These are phyloP conservation scores for Panzeria rudis DNA, from an alignment of 2,888 invertebrate species.

Conservation along the genomic window DNA sequence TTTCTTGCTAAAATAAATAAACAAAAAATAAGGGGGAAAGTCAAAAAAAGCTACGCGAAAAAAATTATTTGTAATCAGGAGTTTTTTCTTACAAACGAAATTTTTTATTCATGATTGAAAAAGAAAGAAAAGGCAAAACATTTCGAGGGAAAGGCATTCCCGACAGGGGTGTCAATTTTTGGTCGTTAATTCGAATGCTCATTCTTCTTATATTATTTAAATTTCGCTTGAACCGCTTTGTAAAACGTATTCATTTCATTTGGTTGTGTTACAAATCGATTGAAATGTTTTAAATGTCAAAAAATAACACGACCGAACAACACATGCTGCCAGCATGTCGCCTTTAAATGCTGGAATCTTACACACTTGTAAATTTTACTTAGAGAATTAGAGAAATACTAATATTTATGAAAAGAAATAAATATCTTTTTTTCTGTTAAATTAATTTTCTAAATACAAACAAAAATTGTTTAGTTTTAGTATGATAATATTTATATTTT, in stretches of 20 bases:
- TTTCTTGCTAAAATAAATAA: too few species aligned
- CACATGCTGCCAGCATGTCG: conserved; percentile 9
- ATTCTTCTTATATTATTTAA: neutral
- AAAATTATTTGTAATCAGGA: too few species aligned
- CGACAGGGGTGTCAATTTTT: too few species aligned
- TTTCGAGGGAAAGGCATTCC: too few species aligned
- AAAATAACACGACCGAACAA: neutral
- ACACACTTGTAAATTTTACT: conserved; percentile 18
- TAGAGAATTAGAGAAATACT: too few species aligned
- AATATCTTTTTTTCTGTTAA: conserved; percentile 30
- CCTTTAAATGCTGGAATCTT: conserved; percentile 4
- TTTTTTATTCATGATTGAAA: too few species aligned
- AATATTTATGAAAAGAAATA: too few species aligned
- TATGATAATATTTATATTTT: conserved; percentile 21
- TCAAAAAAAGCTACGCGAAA: too few species aligned
- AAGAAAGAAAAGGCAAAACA: too few species aligned
- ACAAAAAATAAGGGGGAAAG: too few species aligned
- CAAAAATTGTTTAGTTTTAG: conserved; percentile 49
- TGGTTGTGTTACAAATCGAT: conserved; percentile 30
- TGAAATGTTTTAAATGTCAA: conserved; percentile 52
- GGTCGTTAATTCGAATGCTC: neutral
- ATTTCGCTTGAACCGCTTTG: neutral
- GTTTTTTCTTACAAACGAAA: too few species aligned
- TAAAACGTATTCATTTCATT: neutral
- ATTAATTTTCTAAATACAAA: conserved; percentile 42